Evolutionary conservation across 2,113 vertebrate species (phyloP).

Genomic region (Oryzias woworae): DNA sequence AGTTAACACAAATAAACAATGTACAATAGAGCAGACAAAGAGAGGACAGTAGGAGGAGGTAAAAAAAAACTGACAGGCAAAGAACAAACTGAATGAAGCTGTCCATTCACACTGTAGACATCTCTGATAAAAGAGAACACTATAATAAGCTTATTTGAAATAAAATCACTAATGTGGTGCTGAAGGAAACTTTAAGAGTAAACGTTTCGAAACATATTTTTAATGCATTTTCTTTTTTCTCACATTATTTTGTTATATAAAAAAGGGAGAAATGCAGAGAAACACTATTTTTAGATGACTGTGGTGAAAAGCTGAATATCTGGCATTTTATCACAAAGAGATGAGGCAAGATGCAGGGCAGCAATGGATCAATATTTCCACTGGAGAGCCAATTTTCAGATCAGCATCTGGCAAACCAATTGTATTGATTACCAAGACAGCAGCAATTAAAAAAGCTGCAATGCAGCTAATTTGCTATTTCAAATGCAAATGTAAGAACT

Average conservation of each 20-base stretch:
- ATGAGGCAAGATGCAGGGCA: conserved; percentile 21
- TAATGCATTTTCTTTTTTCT: background rate
- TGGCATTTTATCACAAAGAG: conserved; percentile 25
- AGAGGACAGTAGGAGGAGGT: conserved; percentile 40
- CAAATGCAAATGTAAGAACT: background rate
- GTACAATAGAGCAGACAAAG: conserved; percentile 58
- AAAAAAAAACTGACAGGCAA: conserved; percentile 26
- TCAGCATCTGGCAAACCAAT: conserved; percentile 26
- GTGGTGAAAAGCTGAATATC: conserved; percentile 8
- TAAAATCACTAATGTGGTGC: background rate
- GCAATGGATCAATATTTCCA: background rate
- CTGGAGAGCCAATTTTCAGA: conserved; percentile 21
- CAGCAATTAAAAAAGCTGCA: conserved; percentile 8
- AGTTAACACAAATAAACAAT: conserved; percentile 66
- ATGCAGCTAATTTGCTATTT: no score
- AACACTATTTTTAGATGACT: conserved; percentile 1
- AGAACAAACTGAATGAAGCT: conserved; percentile 18
- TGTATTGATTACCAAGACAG: conserved; percentile 13
- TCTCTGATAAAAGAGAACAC: conserved; percentile 3
- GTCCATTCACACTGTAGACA: background rate
- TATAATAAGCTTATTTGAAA: background rate
- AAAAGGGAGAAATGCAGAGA: conserved; percentile 3
- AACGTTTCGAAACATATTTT: background rate
- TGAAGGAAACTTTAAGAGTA: background rate
- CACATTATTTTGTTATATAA: background rate